These are phyloP conservation scores for Anarrhichthys ocellatus DNA, from an alignment of 2,113 vertebrate species.

Conservation along the genomic window DNA sequence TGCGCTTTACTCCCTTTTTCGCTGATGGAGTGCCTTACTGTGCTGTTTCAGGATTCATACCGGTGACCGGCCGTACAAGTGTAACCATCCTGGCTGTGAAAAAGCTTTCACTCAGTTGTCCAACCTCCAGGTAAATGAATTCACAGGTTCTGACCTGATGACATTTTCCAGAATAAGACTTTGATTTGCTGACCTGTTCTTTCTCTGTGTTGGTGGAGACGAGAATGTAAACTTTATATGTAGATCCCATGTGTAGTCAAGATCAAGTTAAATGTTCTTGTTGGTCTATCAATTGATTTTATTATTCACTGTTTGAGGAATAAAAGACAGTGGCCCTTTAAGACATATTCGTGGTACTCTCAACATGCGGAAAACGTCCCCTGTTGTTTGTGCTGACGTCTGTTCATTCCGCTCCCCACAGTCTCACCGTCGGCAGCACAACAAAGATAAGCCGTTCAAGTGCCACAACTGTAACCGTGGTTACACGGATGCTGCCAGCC, in stretches of 20 bases:
- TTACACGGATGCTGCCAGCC: slow-evolving; percentile 93
- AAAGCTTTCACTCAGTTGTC: slow-evolving; percentile 98
- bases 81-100: slow-evolving; percentile 95
- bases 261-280: neutral
- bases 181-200: neutral
- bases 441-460: slow-evolving; percentile 99
- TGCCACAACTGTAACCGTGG: slow-evolving; percentile 99
- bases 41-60: slow-evolving; percentile 92
- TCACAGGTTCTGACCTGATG: neutral
- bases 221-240: neutral
- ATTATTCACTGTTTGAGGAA: neutral
- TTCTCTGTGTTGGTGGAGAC: neutral
- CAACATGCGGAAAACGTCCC: neutral
- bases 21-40: neutral
- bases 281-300: neutral
- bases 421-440: slow-evolving; percentile 99
- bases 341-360: too few relatives aligned
- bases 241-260: neutral
- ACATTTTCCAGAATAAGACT: neutral
- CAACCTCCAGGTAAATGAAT: slow-evolving; percentile 90
- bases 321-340: neutral
- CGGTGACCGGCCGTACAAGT: slow-evolving; percentile 97
- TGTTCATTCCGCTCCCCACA: slow-evolving; percentile 64
- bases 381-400: neutral
- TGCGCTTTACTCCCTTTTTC: neutral